Evolutionary conservation across 2,888 invertebrate genomes (phyloP), one percentile per base, ranked within the genome.

Genomic region (Phytoseiulus persimilis): DNA sequence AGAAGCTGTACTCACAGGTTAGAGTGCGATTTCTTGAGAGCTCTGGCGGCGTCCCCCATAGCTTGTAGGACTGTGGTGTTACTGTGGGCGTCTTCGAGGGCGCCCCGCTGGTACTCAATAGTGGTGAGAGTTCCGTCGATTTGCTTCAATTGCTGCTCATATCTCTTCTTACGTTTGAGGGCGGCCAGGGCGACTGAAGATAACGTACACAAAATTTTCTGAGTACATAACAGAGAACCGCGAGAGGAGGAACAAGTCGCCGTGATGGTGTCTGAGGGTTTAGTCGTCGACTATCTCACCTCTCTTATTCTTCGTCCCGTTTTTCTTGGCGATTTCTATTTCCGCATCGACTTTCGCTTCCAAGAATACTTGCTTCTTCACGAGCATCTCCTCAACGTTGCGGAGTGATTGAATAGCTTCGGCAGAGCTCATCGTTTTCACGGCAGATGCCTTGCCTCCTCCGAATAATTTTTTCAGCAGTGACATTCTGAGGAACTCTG

Each of bases 51-150:
- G 92, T 95, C 95, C 92, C 96, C 96, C 98, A 99, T 98, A 28
- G 97, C 97, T 92, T 96, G 96, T 91, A 99, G 95, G 6, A 99
- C 98, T 92, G 98, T 97, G 83, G 98, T 98, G 92, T 99, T 99
- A 0, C 99, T 98, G 92, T 96, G 98, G 83, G 99, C 99, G 92
- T 98, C 97, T 93, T 99, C 92, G 45, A 99, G 93, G 0, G 99
- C 98, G 93, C 99, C 98, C 91, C 98, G 94, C 93, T 99, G 98
- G 94, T 97, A 97, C 93, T 99, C 98, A 91, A 99, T 97, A 90
- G 98, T 99, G 45, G 97, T 97, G 91, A 99, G 94, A 0, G 98
- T 98, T 32, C 98, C 98, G 94, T 99, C 99, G 91, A 99, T 98
- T 94, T 99, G 98, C 91, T 96, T 96, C 89, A 99, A 94, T 93